Conservation (phyloP, 2,888 invertebrate genomes). For the Synanthedon andrenaeformis region DNA sequence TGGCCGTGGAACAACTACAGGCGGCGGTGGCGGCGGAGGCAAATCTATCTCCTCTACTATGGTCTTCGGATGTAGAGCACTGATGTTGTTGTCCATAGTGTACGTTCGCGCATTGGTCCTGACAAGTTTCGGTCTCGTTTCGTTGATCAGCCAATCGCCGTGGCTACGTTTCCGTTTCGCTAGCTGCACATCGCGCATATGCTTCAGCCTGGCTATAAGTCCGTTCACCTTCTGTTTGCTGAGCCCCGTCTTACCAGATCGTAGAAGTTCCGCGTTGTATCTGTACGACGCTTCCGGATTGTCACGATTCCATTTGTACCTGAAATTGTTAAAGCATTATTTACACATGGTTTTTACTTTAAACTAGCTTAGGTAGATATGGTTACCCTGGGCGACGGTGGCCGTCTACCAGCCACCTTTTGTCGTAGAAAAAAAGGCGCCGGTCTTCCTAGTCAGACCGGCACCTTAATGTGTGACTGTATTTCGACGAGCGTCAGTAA, state of each 20-base stretch:
- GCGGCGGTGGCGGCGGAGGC: conserved; percentile 35
- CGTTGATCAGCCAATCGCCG: conserved; percentile 50
- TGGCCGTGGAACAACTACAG: conserved; percentile 23
- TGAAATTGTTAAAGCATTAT: conserved; percentile 17
- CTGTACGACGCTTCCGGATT: conserved; percentile 57
- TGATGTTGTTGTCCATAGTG: conserved; percentile 62
- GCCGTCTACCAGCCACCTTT: too few relatives aligned
- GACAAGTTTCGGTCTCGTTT: conserved; percentile 37
- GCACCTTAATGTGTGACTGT: too few relatives aligned
- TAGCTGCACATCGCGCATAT: conserved; percentile 53
- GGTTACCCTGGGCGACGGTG: too few relatives aligned
- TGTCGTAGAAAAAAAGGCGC: too few relatives aligned
- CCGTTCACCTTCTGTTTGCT: conserved; percentile 49
- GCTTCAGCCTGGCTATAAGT: conserved; percentile 46
- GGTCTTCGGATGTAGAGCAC: conserved; percentile 69
- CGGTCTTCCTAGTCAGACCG: too few relatives aligned
- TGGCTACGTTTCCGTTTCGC: conserved; percentile 32
- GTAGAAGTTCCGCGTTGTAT: conserved; percentile 51
- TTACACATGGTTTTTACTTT: too few relatives aligned
- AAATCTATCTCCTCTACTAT: conserved; percentile 69
- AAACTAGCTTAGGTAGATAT: too few relatives aligned
- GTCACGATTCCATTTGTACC: conserved; percentile 58
- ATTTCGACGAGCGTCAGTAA: too few relatives aligned
- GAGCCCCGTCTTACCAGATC: conserved; percentile 50
- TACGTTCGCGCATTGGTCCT: conserved; percentile 67